phyloP scores from a whole-genome alignment of 1,140 invertebrate species.

The Hormaphis cornu region DNA sequence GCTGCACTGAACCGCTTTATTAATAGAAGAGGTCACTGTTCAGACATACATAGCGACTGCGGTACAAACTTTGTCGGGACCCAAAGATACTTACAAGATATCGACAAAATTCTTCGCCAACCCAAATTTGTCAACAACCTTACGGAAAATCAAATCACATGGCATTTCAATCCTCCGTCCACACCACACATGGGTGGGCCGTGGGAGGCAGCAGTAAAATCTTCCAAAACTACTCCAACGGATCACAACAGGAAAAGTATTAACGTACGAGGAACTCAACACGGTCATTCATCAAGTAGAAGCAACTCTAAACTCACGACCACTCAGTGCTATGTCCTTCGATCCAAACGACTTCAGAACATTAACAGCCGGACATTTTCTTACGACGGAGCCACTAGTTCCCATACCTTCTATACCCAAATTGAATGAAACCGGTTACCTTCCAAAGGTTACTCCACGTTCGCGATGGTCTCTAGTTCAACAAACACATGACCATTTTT shows the following conservation, averaged over 20 bases:
- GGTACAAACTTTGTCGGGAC: slow-evolving; percentile 42
- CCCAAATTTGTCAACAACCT: not conserved
- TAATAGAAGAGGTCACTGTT: slow-evolving; percentile 34
- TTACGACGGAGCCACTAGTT: slow-evolving; percentile 38
- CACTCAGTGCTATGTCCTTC: slow-evolving; percentile 29
- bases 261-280: slow-evolving; percentile 38
- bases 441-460: slow-evolving; percentile 15
- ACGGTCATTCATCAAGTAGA: slow-evolving; percentile 39
- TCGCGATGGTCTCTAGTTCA: slow-evolving; percentile 38
- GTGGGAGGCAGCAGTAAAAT: slow-evolving; percentile 41
- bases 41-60: slow-evolving; percentile 38
- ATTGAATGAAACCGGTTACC: not conserved
- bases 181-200: slow-evolving; percentile 40
- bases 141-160: not conserved
- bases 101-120: slow-evolving; percentile 1
- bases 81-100: slow-evolving; percentile 29
- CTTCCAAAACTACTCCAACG: slow-evolving; percentile 39
- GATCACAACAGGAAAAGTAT: slow-evolving; percentile 35
- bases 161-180: slow-evolving; percentile 38
- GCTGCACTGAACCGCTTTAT: slow-evolving; percentile 38
- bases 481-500: slow-evolving; percentile 40
- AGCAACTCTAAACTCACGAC: slow-evolving; percentile 41
- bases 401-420: slow-evolving; percentile 12
- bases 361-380: slow-evolving; percentile 36
- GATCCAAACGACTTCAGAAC: slow-evolving; percentile 3